Evolutionary conservation across 2,888 invertebrate genomes (phyloP).

Genomic region (Gandaritis pyraliata): DNA sequence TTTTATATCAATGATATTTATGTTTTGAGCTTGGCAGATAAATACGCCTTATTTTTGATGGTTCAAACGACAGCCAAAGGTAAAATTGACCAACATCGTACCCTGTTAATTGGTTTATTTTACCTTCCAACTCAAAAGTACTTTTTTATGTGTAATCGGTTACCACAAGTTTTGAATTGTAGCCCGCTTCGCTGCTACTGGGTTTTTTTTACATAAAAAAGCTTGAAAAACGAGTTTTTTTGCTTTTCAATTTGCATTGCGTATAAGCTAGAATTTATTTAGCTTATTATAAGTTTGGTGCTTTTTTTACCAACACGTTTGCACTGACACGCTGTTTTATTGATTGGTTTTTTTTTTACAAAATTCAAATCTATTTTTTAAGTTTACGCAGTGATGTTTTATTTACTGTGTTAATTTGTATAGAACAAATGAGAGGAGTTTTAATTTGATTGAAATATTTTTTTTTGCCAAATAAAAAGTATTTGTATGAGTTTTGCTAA

Average conservation of each 20-base stretch:
- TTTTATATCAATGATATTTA: no score
- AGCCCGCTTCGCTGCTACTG: background rate
- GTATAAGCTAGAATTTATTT: background rate
- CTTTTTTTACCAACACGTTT: background rate
- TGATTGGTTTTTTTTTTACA: constrained; percentile 1
- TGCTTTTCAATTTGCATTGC: background rate
- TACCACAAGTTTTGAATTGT: background rate
- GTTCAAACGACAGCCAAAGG: background rate
- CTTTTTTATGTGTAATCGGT: background rate
- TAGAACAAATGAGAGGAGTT: no score
- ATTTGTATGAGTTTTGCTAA: no score
- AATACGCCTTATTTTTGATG: no score
- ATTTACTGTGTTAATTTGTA: no score
- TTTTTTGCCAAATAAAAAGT: no score
- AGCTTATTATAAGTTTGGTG: constrained; percentile 13
- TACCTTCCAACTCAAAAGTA: background rate
- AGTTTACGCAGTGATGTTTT: no score
- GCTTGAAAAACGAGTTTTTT: background rate
- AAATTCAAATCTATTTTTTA: background rate
- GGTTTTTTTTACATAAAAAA: background rate
- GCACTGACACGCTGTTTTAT: constrained; percentile 9
- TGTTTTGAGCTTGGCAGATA: no score
- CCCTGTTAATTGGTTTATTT: background rate
- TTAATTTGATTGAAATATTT: no score
- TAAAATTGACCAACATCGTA: background rate